Base-by-base conservation (phyloP, 1,140 invertebrate genomes). In the Ostrea denselamellosa region DNA sequence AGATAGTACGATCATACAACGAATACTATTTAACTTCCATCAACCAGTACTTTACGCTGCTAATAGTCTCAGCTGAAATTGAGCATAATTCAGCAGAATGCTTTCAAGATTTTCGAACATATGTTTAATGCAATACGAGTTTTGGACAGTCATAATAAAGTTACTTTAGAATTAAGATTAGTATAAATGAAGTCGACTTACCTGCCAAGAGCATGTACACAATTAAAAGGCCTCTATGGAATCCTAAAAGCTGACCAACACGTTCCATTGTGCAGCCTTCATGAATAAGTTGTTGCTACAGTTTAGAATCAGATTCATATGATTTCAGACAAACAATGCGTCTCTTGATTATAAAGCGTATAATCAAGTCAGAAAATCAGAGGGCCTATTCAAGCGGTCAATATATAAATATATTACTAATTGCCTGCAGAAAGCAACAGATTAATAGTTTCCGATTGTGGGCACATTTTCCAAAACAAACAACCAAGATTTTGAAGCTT, bases 261-360 rank as follows among this genome's bases (percentile, higher is more conserved):
- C 68, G 22, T 77, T 77, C 68, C 68, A 77, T 77, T 77, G 68
- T 77, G 68, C 12, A 77, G 68, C 17, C 68, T 77, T 77, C 68
- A 77, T 77, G 68, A 77, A 77, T 77, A 25, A 22, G n/a, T 25
- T 77, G 68, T 25, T 77, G 68, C 28, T 77, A 62, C 58, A 19
- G 17, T 62, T 62, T n/a, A 62, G 58, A 62, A 62, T 17, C 14
- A 77, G 68, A 77, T 77, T 77, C 68, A 77, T 77, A 34, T 77
- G 68, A 77, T 77, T 28, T 28, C 68, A 34, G 68, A 34, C 68
- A 25, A 77, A 77, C 56, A 62, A 62, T 62, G 28, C 28, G 68
- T 77, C 28, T 77, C 25, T 77, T 25, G 10, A 8, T 34, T 77
- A 77, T 77, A 25, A 77, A 77, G 8, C 25, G 25, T 77, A 28